Conservation (phyloP, 2,888 invertebrate species). For the Drosophila quasianomalipes region DNA sequence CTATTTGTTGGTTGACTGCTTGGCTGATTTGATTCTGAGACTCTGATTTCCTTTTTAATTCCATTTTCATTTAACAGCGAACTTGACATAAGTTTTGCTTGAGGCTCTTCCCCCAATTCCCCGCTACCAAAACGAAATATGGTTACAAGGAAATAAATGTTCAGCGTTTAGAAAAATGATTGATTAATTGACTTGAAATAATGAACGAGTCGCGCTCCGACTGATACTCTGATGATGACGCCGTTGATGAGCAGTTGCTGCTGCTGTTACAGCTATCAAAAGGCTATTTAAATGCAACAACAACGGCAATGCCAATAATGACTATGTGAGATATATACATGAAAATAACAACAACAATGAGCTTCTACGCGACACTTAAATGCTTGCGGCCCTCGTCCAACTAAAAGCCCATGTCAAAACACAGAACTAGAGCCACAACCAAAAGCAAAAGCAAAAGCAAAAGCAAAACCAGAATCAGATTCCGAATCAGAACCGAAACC, state of each 20-base stretch:
- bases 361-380: slow-evolving; percentile 49
- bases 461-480: not conserved
- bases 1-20: slow-evolving; percentile 9
- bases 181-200: slow-evolving; percentile 75
- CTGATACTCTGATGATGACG: slow-evolving; percentile 31
- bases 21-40: not conserved
- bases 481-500: slow-evolving; percentile 11
- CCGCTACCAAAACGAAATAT: slow-evolving; percentile 11
- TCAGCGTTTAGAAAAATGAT: slow-evolving; percentile 69
- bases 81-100: slow-evolving; percentile 54
- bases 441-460: not conserved
- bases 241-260: slow-evolving; percentile 51
- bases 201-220: slow-evolving; percentile 42
- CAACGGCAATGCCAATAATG: slow-evolving; percentile 59
- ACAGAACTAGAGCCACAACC: not conserved
- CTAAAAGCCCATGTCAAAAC: not conserved
- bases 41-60: slow-evolving; percentile 25
- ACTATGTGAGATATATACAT: slow-evolving; percentile 58
- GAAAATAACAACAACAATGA: slow-evolving; percentile 47
- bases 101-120: slow-evolving; percentile 9
- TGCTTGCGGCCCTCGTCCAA: slow-evolving; percentile 47
- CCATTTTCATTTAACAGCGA: slow-evolving; percentile 43
- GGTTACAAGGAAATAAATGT: slow-evolving; percentile 30
- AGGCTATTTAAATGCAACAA: slow-evolving; percentile 68
- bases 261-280: slow-evolving; percentile 56